These are phyloP conservation scores for Mongoloraphidia duomilia DNA, from an alignment of 2,888 invertebrate genomes.

Conservation along the genomic window DNA sequence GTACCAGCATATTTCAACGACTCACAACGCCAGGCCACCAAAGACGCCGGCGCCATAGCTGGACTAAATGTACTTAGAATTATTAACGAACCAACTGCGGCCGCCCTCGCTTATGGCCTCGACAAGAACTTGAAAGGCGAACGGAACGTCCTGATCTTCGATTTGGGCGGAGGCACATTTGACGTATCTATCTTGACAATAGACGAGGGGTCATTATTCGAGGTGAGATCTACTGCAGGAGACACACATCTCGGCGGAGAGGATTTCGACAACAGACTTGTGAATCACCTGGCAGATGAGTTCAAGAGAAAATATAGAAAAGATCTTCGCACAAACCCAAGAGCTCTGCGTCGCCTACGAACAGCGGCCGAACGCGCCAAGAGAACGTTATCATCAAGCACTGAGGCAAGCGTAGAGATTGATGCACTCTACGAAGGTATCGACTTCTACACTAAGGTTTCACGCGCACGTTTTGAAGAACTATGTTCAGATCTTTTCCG, in stretches of 20 bases:
- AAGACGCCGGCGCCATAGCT: conserved; percentile 52
- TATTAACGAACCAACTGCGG: conserved; percentile 47
- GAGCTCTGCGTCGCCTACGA: conserved; percentile 52
- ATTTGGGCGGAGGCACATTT: conserved; percentile 44
- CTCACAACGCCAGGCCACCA: conserved; percentile 50
- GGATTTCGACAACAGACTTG: conserved; percentile 43
- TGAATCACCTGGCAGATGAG: conserved; percentile 52
- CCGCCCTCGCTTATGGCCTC: conserved; percentile 41
- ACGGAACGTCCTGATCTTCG: conserved; percentile 36
- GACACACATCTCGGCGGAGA: conserved; percentile 35
- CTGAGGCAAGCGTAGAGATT: conserved; percentile 60
- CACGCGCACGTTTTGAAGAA: conserved; percentile 63
- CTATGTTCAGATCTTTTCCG: conserved; percentile 56
- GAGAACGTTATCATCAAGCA: conserved; percentile 60
- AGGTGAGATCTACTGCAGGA: conserved; percentile 37
- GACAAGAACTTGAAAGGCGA: conserved; percentile 29
- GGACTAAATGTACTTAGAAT: conserved; percentile 51
- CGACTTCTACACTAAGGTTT: conserved; percentile 59
- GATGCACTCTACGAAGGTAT: conserved; percentile 63
- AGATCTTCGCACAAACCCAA: conserved; percentile 47
- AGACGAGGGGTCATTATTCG: conserved; percentile 41
- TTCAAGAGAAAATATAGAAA: conserved; percentile 58
- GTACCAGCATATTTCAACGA: conserved; percentile 67
- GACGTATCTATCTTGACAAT: conserved; percentile 55
- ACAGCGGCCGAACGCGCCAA: conserved; percentile 68